Percentiles rank a stretch among this genome's conserved stretches.
These are phyloP conservation scores for Triplophysa yarkandensis DNA, from an alignment of 2,797 vertebrate genomes.

Conservation along the genomic window DNA sequence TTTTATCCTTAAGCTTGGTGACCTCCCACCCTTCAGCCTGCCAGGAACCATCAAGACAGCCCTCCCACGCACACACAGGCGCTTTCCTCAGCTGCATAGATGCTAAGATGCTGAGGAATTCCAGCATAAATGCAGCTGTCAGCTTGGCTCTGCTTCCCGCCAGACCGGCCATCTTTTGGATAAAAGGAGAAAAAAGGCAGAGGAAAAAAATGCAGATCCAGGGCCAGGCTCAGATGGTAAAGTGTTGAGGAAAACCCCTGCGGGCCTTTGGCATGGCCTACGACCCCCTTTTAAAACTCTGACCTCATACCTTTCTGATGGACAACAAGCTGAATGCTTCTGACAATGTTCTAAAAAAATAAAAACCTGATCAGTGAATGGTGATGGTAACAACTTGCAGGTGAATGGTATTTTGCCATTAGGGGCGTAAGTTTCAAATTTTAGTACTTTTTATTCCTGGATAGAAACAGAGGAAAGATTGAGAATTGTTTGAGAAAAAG, in stretches of 20 bases:
- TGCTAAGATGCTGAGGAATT: conserved; percentile 77
- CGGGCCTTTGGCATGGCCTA: background rate
- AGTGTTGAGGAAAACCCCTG: conserved; percentile 14
- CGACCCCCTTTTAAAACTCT: conserved; percentile 17
- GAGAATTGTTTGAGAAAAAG: too few relatives aligned
- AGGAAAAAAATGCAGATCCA: conserved; percentile 54
- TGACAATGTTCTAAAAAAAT: conserved; percentile 1
- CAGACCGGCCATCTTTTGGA: conserved; percentile 46
- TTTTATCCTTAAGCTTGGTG: conserved; percentile 68
- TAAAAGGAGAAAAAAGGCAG: conserved; percentile 26
- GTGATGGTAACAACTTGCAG: conserved; percentile 13
- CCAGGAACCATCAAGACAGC: conserved; percentile 39
- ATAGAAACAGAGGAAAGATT: too few relatives aligned
- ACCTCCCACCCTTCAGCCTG: conserved; percentile 52
- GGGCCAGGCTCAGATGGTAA: conserved; percentile 28
- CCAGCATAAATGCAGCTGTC: conserved; percentile 80
- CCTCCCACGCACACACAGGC: conserved; percentile 7
- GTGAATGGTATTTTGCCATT: background rate
- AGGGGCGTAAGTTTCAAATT: background rate
- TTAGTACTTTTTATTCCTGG: too few relatives aligned
- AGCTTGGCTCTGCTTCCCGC: conserved; percentile 69
- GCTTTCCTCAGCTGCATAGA: conserved; percentile 63
- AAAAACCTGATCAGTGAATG: conserved; percentile 3
- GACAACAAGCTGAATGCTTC: conserved; percentile 25
- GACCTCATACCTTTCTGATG: conserved; percentile 15